These are phyloP conservation scores for Hormaphis cornu DNA, from an alignment of 1,140 invertebrate genomes.

Conservation along the genomic window DNA sequence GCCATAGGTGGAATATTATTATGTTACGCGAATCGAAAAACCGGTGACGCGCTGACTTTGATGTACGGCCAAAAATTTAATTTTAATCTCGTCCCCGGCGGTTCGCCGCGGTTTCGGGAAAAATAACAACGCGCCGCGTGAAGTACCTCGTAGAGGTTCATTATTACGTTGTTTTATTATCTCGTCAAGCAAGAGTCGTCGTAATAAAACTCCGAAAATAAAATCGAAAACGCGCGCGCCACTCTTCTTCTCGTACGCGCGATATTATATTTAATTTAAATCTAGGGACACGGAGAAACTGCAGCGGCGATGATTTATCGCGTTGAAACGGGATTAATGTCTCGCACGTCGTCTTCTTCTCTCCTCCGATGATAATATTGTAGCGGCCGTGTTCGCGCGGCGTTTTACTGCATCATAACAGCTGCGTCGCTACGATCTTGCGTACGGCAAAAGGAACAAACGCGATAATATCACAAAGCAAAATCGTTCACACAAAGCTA, in stretches of 20 bases:
- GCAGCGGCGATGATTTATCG: slow-evolving; percentile 20
- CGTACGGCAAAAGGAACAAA: neutral
- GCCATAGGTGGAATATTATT: too few relatives aligned
- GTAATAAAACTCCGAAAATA: slow-evolving; percentile 31
- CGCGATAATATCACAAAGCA: neutral
- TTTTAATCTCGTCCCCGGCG: neutral
- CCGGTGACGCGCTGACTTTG: neutral
- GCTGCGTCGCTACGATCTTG: neutral
- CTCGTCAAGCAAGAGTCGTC: slow-evolving; percentile 6
- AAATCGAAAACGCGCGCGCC: slow-evolving; percentile 7
- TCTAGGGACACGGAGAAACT: neutral
- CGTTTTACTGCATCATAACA: neutral
- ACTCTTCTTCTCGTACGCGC: too few relatives aligned
- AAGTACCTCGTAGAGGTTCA: too few relatives aligned
- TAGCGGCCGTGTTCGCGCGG: neutral
- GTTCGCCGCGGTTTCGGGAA: neutral
- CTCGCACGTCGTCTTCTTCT: neutral
- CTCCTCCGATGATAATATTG: neutral
- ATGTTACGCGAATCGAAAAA: slow-evolving; percentile 15
- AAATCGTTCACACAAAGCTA: too few relatives aligned
- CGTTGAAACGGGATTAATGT: slow-evolving; percentile 18
- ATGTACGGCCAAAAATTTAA: slow-evolving; percentile 13
- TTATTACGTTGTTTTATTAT: too few relatives aligned
- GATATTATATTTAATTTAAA: slow-evolving; percentile 21
- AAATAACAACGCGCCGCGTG: neutral